Evolutionary conservation across 2,113 vertebrate species (phyloP).

Genomic region (Aplodontia rufa): DNA sequence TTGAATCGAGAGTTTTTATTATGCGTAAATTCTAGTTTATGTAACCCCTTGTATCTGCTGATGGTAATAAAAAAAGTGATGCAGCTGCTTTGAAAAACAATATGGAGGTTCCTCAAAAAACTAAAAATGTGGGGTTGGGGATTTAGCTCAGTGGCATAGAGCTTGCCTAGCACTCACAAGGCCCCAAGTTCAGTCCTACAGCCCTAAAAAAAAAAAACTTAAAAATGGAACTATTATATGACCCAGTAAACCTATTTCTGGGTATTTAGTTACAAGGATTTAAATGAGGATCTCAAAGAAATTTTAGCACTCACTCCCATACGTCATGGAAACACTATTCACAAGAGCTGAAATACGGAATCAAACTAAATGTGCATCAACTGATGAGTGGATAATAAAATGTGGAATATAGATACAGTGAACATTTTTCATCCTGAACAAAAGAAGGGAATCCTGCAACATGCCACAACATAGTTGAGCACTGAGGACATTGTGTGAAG

Average conservation of each 20-base stretch:
- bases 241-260: neutral
- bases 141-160: no score
- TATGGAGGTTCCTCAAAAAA: neutral
- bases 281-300: neutral
- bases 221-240: no score
- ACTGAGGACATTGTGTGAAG: neutral
- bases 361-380: neutral
- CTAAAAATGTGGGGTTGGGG: no score
- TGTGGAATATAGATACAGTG: neutral
- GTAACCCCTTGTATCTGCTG: accelerated
- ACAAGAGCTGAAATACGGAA: neutral
- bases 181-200: no score
- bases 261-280: neutral
- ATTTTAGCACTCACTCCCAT: neutral
- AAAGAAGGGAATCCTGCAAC: neutral
- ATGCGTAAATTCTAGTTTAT: neutral
- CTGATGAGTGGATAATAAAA: neutral
- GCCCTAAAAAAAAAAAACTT: no score
- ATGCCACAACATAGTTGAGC: neutral
- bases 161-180: no score
- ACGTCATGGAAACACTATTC: neutral
- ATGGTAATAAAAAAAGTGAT: neutral
- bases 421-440: neutral
- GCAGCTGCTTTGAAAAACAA: neutral
- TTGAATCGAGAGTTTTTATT: neutral